phyloP scores from a whole-genome alignment of 2,888 invertebrate species.

The Mythimna lalbum region DNA sequence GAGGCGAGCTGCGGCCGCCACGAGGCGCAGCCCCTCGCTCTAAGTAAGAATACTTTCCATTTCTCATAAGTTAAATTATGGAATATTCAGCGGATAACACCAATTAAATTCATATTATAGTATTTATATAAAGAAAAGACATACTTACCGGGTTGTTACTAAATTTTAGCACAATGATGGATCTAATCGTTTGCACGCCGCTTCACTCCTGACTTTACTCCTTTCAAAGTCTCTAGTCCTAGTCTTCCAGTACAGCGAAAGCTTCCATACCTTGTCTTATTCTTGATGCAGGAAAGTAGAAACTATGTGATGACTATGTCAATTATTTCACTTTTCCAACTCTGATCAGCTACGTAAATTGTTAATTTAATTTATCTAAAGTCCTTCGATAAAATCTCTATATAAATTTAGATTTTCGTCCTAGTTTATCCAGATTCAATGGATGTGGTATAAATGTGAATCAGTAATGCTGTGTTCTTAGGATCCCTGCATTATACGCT shows the following conservation, averaged over 20 bases:
- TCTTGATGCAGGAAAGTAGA: slow-evolving; percentile 85
- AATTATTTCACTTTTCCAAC: slow-evolving; percentile 88
- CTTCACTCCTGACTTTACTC: slow-evolving; percentile 74
- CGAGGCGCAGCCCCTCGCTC: slow-evolving; percentile 46
- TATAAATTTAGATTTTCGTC: slow-evolving; percentile 80
- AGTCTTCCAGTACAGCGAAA: slow-evolving; percentile 88
- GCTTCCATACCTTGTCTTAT: slow-evolving; percentile 84
- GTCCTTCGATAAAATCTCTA: slow-evolving; percentile 74
- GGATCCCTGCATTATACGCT: slow-evolving; percentile 79
- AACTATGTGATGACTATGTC: slow-evolving; percentile 91
- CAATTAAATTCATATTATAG: slow-evolving; percentile 84
- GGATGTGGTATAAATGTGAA: slow-evolving; percentile 88
- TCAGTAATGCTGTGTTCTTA: slow-evolving; percentile 86
- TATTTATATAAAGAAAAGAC: slow-evolving; percentile 77
- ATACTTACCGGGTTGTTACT: slow-evolving; percentile 78
- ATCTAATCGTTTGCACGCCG: slow-evolving; percentile 82
- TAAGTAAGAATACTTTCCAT: slow-evolving; percentile 64
- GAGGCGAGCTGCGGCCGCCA: slow-evolving; percentile 44
- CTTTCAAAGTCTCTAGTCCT: slow-evolving; percentile 78
- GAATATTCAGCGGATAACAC: slow-evolving; percentile 83
- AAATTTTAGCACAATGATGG: slow-evolving; percentile 79
- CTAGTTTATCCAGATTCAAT: slow-evolving; percentile 84
- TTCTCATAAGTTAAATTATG: slow-evolving; percentile 65
- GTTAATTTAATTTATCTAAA: slow-evolving; percentile 70
- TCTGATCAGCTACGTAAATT: slow-evolving; percentile 77